phyloP scores from a whole-genome alignment of 2,113 vertebrate species.

The Charina bottae region DNA sequence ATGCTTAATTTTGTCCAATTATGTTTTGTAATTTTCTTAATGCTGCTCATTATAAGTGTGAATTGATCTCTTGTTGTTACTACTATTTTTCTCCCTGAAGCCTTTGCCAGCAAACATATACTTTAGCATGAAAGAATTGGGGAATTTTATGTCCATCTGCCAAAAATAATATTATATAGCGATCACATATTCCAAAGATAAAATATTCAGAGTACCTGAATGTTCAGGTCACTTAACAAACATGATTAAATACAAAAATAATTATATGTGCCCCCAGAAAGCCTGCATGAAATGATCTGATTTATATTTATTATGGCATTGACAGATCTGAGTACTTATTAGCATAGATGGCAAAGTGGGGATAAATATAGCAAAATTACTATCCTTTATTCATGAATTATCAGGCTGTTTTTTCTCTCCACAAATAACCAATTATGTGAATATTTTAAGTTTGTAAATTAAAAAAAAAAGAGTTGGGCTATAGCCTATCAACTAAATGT shows the following conservation, averaged over 20 bases:
- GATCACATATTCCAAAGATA: slow-evolving; percentile 34
- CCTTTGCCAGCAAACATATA: not conserved
- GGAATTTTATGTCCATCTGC: slow-evolving; percentile 38
- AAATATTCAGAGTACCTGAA: not conserved
- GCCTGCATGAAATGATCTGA: not conserved
- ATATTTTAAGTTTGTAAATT: not conserved
- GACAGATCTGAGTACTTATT: not conserved
- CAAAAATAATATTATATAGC: not conserved
- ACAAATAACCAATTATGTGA: not conserved
- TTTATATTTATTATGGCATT: not conserved
- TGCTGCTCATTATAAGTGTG: not conserved
- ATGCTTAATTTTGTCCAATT: not conserved
- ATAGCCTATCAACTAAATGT: not conserved
- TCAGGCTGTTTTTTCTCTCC: not conserved
- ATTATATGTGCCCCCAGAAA: not conserved
- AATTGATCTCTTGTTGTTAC: not conserved
- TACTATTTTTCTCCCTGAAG: slow-evolving; percentile 5
- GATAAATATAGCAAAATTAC: not conserved
- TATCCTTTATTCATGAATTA: not conserved
- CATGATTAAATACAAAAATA: not conserved
- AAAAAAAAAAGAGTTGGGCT: not conserved
- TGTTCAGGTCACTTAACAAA: not conserved
- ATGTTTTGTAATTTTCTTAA: not conserved
- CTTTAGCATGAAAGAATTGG: slow-evolving; percentile 26
- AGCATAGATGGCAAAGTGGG: not conserved